phyloP scores from a whole-genome alignment of 2,888 invertebrate genomes.

The Drosophila subsilvestris region DNA sequence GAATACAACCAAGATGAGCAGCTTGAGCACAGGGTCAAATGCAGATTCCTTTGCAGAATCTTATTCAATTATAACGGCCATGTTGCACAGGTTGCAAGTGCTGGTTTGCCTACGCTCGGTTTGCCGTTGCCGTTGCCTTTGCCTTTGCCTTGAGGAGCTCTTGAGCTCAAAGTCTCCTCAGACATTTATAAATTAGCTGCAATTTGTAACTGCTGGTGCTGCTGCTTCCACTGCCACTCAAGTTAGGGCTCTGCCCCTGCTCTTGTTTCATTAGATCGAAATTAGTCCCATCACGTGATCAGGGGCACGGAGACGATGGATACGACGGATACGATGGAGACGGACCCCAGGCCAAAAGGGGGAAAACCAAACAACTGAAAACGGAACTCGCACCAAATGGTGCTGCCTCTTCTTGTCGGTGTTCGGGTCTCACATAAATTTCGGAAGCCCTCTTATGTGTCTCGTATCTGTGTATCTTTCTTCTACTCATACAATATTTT shows the following conservation, averaged over 20 bases:
- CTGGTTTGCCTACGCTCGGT: constrained; percentile 21
- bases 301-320: neutral
- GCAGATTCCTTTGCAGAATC: constrained; percentile 33
- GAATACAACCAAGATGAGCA: constrained; percentile 12
- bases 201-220: constrained; percentile 62
- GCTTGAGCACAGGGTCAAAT: constrained; percentile 29
- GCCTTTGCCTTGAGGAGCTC: constrained; percentile 7
- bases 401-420: constrained; percentile 39
- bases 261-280: constrained; percentile 65
- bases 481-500: constrained; percentile 24
- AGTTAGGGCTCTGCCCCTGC: constrained; percentile 9
- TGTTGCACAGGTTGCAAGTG: constrained; percentile 52
- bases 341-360: constrained; percentile 13
- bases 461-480: constrained; percentile 2
- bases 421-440: constrained; percentile 69
- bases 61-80: constrained; percentile 64
- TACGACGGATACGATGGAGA: constrained; percentile 1
- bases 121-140: neutral
- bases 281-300: constrained; percentile 64
- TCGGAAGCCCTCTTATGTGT: constrained; percentile 15
- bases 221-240: constrained; percentile 19
- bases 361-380: constrained; percentile 62
- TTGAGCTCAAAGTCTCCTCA: constrained; percentile 17
- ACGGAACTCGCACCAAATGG: constrained; percentile 77
- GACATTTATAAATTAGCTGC: constrained; percentile 63